Conservation (phyloP, 2,797 vertebrate species). For the Microtus californicus region DNA sequence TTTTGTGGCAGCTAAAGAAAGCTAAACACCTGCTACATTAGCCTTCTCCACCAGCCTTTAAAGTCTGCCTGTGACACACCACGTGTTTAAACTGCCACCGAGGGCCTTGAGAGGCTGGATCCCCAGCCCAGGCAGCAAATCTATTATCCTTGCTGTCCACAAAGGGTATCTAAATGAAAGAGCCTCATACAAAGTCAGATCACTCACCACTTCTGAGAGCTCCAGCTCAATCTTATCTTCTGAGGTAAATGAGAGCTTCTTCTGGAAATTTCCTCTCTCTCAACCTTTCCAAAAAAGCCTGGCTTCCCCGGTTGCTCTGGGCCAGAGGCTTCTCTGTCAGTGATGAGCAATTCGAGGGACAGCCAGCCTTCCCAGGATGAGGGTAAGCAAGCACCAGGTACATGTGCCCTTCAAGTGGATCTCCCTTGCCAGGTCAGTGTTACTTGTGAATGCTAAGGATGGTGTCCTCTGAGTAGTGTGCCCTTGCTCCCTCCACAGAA, state of each 20-base stretch:
- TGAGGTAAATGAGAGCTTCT: not conserved
- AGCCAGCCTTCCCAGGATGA: conserved; percentile 59
- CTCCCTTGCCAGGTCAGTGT: conserved; percentile 71
- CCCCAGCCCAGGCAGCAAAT: rapidly evolving
- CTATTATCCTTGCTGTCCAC: rapidly evolving
- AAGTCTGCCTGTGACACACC: not conserved
- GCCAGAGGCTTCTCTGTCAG: conserved; percentile 27
- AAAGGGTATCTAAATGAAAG: not conserved
- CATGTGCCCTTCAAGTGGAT: conserved; percentile 19
- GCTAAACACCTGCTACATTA: rapidly evolving
- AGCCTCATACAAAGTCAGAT: not conserved
- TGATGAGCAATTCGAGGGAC: not conserved
- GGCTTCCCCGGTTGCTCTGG: conserved; percentile 40
- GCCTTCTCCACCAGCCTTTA: not conserved
- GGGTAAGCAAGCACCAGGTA: not conserved
- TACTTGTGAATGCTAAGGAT: too few species aligned
- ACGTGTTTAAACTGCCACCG: not conserved
- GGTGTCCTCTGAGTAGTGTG: not conserved
- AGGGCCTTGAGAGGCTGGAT: not conserved
- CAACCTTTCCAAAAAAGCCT: not conserved
- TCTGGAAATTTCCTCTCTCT: not conserved
- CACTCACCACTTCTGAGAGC: not conserved
- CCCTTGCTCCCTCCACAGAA: not conserved
- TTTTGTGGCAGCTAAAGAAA: not conserved
- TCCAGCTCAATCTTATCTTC: not conserved